A percentile compares a stretch with the other conserved stretches of the same genome.
Conservation (phyloP, 2,888 invertebrate species). For the Osmoderma eremita region DNA sequence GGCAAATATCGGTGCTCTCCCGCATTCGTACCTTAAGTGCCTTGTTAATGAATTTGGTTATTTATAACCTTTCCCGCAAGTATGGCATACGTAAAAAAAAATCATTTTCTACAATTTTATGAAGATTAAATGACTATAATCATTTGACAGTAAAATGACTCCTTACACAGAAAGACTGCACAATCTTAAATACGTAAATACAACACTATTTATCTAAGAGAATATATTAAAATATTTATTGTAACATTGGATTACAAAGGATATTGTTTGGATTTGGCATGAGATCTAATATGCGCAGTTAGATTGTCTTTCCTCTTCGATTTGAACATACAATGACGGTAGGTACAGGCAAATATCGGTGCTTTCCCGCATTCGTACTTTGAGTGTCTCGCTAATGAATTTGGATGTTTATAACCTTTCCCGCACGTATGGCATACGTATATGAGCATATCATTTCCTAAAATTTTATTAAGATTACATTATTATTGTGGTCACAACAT, state of each 20-base stretch:
- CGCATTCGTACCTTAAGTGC: slow-evolving; percentile 48
- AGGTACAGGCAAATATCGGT: slow-evolving; percentile 53
- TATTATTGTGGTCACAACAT: too few relatives aligned
- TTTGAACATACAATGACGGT: slow-evolving; percentile 32
- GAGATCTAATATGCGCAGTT: not conserved
- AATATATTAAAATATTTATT: too few relatives aligned
- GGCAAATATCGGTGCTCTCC: slow-evolving; percentile 51
- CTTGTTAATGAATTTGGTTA: slow-evolving; percentile 42
- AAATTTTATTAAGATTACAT: too few relatives aligned
- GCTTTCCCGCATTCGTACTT: slow-evolving; percentile 49
- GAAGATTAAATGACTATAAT: slow-evolving; percentile 12
- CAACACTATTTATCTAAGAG: too few relatives aligned
- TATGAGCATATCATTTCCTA: too few relatives aligned
- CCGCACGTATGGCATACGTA: slow-evolving; percentile 11
- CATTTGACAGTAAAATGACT: too few relatives aligned
- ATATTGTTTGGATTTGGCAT: slow-evolving; percentile 1
- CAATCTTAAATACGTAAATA: too few relatives aligned
- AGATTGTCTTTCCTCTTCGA: slow-evolving; percentile 29
- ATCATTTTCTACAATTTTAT: slow-evolving; percentile 13
- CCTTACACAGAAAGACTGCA: too few relatives aligned
- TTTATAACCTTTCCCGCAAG: slow-evolving; percentile 43
- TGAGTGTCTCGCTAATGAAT: slow-evolving; percentile 41
- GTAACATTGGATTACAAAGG: too few relatives aligned
- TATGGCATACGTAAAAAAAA: slow-evolving; percentile 22
- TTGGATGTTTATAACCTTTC: slow-evolving; percentile 21